A percentile compares a stretch with the other conserved stretches of the same genome.
phyloP scores from a whole-genome alignment of 2,797 vertebrate genomes.

The Podargus strigoides region DNA sequence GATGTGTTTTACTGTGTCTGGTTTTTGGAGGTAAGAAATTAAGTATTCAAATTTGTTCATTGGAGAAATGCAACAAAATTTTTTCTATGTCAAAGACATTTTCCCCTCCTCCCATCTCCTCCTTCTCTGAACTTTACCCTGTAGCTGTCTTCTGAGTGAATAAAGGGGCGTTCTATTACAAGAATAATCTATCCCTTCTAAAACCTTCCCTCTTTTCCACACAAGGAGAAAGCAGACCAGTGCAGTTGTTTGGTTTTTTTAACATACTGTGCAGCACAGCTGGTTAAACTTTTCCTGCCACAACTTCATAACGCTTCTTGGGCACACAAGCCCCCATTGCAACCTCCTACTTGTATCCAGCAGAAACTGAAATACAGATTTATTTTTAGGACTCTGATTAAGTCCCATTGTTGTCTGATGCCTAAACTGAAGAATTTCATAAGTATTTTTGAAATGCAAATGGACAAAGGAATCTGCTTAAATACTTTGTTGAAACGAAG shows the following conservation, averaged over 20 bases:
- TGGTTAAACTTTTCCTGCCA: background rate
- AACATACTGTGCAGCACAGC: background rate
- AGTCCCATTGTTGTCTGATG: background rate
- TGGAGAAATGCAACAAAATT: constrained; percentile 5
- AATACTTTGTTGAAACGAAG: background rate
- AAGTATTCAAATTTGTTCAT: background rate
- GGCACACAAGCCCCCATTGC: background rate
- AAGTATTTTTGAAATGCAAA: background rate
- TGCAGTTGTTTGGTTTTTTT: background rate
- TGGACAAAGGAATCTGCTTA: background rate
- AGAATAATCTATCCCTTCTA: background rate
- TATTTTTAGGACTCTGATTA: constrained; percentile 7
- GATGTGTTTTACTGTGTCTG: background rate
- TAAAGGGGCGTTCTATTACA: background rate
- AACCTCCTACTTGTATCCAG: background rate
- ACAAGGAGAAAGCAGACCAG: background rate
- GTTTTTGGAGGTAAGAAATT: background rate
- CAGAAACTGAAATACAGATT: background rate
- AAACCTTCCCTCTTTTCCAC: background rate
- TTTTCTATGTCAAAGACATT: background rate
- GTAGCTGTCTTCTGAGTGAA: background rate
- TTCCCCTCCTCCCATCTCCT: background rate
- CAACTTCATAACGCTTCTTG: background rate
- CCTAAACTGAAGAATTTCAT: background rate
- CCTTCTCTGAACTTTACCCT: background rate